These are phyloP conservation scores for Chelidonichthys spinosus DNA, from an alignment of 2,797 vertebrate species.

Conservation along the genomic window DNA sequence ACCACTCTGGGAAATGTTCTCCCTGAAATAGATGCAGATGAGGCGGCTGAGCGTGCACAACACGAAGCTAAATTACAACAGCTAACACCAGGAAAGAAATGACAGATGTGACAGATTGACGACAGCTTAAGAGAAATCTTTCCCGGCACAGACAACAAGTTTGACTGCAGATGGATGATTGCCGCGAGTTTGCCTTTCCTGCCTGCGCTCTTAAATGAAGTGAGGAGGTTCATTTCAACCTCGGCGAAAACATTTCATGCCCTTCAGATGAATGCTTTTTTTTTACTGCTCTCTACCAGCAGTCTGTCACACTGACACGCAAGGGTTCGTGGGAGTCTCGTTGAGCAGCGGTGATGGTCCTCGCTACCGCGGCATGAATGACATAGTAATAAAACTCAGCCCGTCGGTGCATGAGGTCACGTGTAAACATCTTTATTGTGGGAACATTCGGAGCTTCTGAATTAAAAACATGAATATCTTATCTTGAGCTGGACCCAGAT, in stretches of 20 bases:
- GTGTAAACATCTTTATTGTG: conserved; percentile 5
- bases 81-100: conserved; percentile 8
- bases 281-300: conserved; percentile 49
- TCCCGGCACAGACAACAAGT: conserved; percentile 28
- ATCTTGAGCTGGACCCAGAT: not conserved
- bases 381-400: conserved; percentile 8
- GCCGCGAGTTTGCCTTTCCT: conserved; percentile 14
- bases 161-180: conserved; percentile 42
- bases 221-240: conserved; percentile 44
- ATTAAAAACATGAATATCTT: too few relatives aligned
- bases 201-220: conserved; percentile 47
- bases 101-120: conserved; percentile 52
- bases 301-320: conserved; percentile 55
- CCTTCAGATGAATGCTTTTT: conserved; percentile 20
- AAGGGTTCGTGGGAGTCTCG: conserved; percentile 45
- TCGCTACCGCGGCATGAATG: conserved; percentile 33
- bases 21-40: conserved; percentile 9
- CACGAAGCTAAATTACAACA: conserved; percentile 1
- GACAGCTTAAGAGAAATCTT: conserved; percentile 27
- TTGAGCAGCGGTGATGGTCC: conserved; percentile 23
- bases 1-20: not conserved
- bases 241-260: conserved; percentile 42
- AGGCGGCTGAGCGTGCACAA: not conserved
- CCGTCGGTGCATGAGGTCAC: conserved; percentile 13
- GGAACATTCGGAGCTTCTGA: not conserved